These are phyloP conservation scores for Euschistus heros DNA, from an alignment of 1,140 invertebrate genomes.

Conservation along the genomic window DNA sequence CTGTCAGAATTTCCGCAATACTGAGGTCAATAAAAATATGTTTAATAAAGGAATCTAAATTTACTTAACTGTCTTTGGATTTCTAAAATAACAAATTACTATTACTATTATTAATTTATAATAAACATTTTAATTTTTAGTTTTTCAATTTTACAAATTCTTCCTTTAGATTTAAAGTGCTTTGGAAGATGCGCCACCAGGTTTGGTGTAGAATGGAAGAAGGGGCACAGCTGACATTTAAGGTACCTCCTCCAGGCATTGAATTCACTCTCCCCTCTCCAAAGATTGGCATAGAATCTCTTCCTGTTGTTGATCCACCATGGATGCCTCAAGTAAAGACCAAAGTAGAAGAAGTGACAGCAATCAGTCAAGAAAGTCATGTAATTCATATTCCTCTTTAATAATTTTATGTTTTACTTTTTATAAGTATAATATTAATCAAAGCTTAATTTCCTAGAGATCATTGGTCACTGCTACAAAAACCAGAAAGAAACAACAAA, in stretches of 20 bases:
- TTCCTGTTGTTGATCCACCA: conserved; percentile 93
- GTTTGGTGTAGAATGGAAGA: conserved; percentile 99
- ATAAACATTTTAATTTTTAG: no score
- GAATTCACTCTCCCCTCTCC: conserved; percentile 98
- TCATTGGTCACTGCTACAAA: conserved; percentile 97
- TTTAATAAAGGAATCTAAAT: no score
- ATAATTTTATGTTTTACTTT: background rate
- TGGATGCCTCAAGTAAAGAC: conserved; percentile 97
- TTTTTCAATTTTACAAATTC: no score
- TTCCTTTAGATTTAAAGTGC: conserved; percentile 65
- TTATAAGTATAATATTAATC: background rate
- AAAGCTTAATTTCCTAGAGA: conserved; percentile 68
- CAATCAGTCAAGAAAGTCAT: conserved; percentile 92
- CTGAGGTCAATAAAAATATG: conserved; percentile 46
- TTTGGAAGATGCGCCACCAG: conserved; percentile 97
- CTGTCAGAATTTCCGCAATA: conserved; percentile 64
- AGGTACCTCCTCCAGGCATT: conserved; percentile 94
- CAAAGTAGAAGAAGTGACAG: conserved; percentile 95
- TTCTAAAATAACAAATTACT: no score
- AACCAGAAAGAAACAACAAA: conserved; percentile 96
- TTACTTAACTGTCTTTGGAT: no score
- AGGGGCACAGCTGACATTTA: conserved; percentile 85
- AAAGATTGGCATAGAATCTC: conserved; percentile 89
- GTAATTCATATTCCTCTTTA: conserved; percentile 47
- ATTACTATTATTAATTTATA: no score